Percentiles rank a stretch among this genome's conserved stretches.
Evolutionary conservation across 2,888 invertebrate species (phyloP).

Genomic region (Erpobdella octoculata): DNA sequence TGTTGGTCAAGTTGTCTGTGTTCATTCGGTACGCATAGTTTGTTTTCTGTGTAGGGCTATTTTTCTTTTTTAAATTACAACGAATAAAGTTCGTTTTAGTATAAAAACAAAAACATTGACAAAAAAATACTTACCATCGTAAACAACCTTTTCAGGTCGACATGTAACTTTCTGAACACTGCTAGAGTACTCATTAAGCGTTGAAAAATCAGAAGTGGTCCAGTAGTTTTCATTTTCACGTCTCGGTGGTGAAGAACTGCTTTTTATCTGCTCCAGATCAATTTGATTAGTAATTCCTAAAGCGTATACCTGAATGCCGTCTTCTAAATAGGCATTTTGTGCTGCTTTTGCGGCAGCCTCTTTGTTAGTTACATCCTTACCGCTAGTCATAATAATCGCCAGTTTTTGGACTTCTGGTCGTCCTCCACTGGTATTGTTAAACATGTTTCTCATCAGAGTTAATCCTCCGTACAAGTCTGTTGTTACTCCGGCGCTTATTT

Average conservation of each 20-base stretch:
- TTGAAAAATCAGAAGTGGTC: slow-evolving; percentile 24
- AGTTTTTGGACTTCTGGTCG: slow-evolving; percentile 43
- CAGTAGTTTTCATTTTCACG: slow-evolving; percentile 24
- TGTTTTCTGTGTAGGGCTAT: no score
- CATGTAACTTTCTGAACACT: slow-evolving; percentile 25
- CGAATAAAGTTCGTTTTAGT: neutral
- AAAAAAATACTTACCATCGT: slow-evolving; percentile 21
- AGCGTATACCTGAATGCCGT: slow-evolving; percentile 22
- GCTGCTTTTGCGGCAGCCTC: slow-evolving; percentile 44
- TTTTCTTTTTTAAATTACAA: neutral
- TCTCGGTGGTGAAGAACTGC: slow-evolving; percentile 29
- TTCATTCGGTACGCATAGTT: no score
- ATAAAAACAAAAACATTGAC: neutral
- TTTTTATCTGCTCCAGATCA: slow-evolving; percentile 19
- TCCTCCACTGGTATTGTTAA: slow-evolving; percentile 40
- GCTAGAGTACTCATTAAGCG: neutral
- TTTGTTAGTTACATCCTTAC: slow-evolving; percentile 43
- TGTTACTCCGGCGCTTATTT: slow-evolving; percentile 17
- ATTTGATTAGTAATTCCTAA: slow-evolving; percentile 24
- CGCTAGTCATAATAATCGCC: slow-evolving; percentile 44
- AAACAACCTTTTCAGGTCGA: slow-evolving; percentile 7
- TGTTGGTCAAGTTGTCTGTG: no score
- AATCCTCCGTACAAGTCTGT: slow-evolving; percentile 27
- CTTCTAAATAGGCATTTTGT: neutral
- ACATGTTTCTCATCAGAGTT: neutral